Base-by-base conservation (phyloP, 2,113 vertebrate species). In the Miniopterus natalensis region DNA sequence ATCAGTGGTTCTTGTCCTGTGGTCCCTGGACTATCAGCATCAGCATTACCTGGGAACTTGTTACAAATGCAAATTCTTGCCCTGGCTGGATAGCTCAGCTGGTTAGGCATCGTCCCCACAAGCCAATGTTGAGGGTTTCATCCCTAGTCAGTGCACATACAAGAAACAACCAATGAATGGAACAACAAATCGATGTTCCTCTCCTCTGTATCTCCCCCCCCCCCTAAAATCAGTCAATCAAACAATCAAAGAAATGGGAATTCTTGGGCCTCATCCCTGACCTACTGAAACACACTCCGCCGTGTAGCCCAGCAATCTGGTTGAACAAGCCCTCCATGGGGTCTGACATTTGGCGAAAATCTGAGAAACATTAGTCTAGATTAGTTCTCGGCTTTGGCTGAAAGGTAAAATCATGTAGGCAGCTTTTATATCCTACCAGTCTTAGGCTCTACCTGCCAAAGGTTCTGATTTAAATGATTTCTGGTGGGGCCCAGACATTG, bases 1-100 rank as follows among this genome's bases (percentile, higher is more conserved):
- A 92, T 74, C 4, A 29, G 63, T 77, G 57, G 5, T 88, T 95
- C 84, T 93, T 29, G 49, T 88, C 31, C 12, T 87, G 49, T 79
- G 65, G 29, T 49, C 59, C 51, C 27, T 3, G 17, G 74, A 88
- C 42, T 18, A 47, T 47, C 4, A 57, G 21, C 68, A 59, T 74
- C 49, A 70, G 45, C 40, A 68, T 75, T 45, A 70, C 55, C 55
- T 85, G 84, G 42, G 77, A 77, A 91, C 49, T 79, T 93, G 63
- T 86, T 86, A 70, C 36, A 89, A 31, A 47, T 14, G 31, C n/a
- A n/a, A 15, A 89, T 89, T 65, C 7, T 25, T 51, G 40, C 63
- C 29, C 29, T 31, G 63, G 29, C 29, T 13, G 14, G 29, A 14
- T 31, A 65, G 29, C 27, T 65, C 63, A 65, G 63, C 29, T 65